phyloP scores from a whole-genome alignment of 2,797 vertebrate species.

The Urocyon cinereoargenteus region DNA sequence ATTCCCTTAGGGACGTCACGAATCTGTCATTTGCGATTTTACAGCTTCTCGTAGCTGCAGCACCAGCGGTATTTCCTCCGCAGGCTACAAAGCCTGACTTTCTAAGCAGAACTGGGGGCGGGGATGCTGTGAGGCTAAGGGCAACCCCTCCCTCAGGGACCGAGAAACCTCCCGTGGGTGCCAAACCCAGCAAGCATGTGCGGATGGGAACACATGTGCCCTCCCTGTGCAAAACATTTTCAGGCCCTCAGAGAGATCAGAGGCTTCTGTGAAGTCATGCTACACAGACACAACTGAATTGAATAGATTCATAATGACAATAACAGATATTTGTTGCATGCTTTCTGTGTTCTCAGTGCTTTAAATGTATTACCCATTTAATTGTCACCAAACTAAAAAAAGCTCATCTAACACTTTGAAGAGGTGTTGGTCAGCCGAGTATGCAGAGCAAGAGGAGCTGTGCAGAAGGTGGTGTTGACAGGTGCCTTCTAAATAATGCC shows the following conservation, averaged over 20 bases:
- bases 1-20: conserved; percentile 85
- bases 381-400: not conserved
- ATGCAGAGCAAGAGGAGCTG: not conserved
- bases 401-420: not conserved
- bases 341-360: not conserved
- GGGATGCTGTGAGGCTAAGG: not conserved
- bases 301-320: not conserved
- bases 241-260: not conserved
- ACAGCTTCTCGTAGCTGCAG: not conserved
- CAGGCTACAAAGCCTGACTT: not conserved
- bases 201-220: not conserved
- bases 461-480: not conserved
- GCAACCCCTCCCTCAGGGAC: not conserved
- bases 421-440: not conserved
- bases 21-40: conserved; percentile 80
- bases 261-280: not conserved
- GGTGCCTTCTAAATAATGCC: not conserved
- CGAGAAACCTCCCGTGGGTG: not conserved
- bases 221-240: not conserved
- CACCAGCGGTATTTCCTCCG: conserved; percentile 50
- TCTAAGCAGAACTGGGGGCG: not conserved
- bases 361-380: not conserved
- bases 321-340: not conserved
- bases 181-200: not conserved
- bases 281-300: not conserved